A percentile compares a stretch with the other conserved stretches of the same genome.
These are phyloP conservation scores for Gallinago nigripennis DNA, from an alignment of 2,797 vertebrate genomes.

Conservation along the genomic window DNA sequence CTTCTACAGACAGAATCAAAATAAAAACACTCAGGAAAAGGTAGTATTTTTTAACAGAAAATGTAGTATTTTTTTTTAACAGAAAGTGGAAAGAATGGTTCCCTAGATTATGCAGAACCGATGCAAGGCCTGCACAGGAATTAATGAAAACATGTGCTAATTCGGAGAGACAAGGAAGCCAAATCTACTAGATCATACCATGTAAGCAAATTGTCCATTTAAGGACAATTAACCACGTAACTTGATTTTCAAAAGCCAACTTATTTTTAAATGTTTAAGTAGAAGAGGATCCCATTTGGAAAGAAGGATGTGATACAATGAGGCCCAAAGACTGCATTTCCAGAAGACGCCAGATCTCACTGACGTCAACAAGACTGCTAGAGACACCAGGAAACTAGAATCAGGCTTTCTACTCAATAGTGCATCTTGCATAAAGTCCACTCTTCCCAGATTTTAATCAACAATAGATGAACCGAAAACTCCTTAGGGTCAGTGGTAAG, in stretches of 20 bases:
- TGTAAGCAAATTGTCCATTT: not conserved
- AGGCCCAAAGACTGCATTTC: not conserved
- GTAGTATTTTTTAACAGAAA: not conserved
- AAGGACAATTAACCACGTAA: not conserved
- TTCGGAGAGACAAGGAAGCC: not conserved
- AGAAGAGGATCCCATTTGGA: not conserved
- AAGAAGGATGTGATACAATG: not conserved
- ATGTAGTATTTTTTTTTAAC: not conserved
- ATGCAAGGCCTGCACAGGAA: not conserved
- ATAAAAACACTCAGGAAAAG: not conserved
- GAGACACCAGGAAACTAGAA: not conserved
- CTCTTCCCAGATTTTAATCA: not conserved
- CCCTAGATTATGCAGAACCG: not conserved
- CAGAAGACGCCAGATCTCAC: not conserved
- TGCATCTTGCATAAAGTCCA: not conserved
- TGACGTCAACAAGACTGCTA: not conserved
- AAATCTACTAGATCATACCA: not conserved
- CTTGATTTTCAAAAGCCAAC: not conserved
- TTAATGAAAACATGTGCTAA: not conserved
- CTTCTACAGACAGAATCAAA: not conserved
- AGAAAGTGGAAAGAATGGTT: not conserved
- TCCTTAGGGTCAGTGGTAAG: constrained; percentile 12
- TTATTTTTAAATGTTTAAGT: not conserved
- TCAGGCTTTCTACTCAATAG: not conserved
- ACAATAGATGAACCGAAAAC: not conserved